Conservation (phyloP, 2,113 vertebrate species). For the Dolichotis patagonum region DNA sequence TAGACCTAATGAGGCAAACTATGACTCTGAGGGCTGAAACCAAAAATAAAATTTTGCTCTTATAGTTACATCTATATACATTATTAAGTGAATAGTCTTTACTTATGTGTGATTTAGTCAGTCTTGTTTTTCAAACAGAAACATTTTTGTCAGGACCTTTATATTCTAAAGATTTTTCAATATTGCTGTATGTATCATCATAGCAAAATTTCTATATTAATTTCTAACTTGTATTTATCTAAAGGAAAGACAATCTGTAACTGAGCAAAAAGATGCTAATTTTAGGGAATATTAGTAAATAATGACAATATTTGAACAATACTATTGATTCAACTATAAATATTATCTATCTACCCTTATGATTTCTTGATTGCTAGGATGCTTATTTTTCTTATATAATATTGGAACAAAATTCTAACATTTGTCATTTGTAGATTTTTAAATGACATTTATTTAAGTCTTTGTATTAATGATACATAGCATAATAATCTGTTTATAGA, state of each 20-base stretch:
- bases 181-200: not conserved
- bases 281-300: not conserved
- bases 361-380: not conserved
- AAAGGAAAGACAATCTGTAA: not conserved
- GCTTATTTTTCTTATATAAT: constrained; percentile 20
- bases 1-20: not conserved
- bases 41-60: not conserved
- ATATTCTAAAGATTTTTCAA: not conserved
- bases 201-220: not conserved
- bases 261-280: not conserved
- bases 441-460: not conserved
- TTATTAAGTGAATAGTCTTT: not conserved
- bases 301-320: not conserved
- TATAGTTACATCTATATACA: not conserved
- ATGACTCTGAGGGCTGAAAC: not conserved
- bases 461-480: not conserved
- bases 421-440: not conserved
- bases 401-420: not conserved
- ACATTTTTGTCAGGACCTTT: not conserved
- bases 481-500: not conserved
- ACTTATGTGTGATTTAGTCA: not conserved
- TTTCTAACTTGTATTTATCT: not conserved
- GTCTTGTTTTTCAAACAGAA: not conserved
- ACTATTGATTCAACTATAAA: not conserved
- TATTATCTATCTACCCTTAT: not conserved